These are phyloP conservation scores for Dasysyrphus tricinctus DNA, from an alignment of 2,888 invertebrate species.

Conservation along the genomic window DNA sequence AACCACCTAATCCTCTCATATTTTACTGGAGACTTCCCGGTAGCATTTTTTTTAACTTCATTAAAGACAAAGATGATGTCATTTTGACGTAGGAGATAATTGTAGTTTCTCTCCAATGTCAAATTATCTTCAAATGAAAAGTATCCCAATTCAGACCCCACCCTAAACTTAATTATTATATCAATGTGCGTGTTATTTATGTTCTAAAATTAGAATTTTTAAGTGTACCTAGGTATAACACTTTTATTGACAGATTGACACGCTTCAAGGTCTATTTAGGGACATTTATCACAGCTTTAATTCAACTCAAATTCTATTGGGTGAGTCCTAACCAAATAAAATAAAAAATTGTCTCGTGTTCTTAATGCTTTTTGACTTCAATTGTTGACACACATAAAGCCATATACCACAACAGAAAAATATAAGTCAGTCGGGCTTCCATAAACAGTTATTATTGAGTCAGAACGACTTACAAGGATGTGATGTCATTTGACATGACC, in stretches of 20 bases:
- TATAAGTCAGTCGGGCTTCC: constrained; percentile 40
- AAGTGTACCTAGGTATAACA: not conserved
- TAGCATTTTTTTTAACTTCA: too few relatives aligned
- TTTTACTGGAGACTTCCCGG: too few relatives aligned
- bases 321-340: not conserved
- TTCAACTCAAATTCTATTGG: not conserved
- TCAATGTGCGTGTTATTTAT: not conserved
- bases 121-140: not conserved
- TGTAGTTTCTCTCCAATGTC: not conserved
- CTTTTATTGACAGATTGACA: not conserved
- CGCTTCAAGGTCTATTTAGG: not conserved
- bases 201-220: not conserved
- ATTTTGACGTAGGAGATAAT: not conserved
- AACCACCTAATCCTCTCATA: too few relatives aligned
- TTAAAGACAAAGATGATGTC: too few relatives aligned
- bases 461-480: constrained; percentile 63
- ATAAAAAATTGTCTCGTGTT: not conserved
- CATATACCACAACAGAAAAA: constrained; percentile 35
- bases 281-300: not conserved
- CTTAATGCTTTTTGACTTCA: not conserved
- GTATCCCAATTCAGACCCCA: not conserved
- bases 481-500: constrained; percentile 71
- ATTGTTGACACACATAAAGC: constrained; percentile 49
- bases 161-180: not conserved
- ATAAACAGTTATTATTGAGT: constrained; percentile 51